Evolutionary conservation across 1,140 invertebrate genomes (phyloP), one percentile per base, ranked within the genome.

Genomic region (Drosophila prosaltans): DNA sequence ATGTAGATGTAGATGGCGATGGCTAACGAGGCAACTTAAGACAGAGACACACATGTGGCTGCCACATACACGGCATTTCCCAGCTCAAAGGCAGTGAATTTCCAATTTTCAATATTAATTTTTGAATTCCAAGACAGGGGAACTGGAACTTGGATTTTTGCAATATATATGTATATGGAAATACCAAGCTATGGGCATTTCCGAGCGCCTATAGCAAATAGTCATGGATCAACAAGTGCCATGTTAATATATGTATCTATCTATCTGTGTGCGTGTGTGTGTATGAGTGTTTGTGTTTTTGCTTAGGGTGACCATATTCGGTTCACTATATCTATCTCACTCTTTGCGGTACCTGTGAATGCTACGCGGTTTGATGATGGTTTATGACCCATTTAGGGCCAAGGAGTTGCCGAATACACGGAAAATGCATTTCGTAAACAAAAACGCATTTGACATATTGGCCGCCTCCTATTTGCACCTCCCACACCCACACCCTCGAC

Each of bases 371-470:
- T 21, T 60, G 60, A 16, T 60, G 60, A 16, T 36, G 45, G 21
- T 81, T 76, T 81, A 81, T 81, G 79, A 60, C 74, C 66, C 57
- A 57, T 41, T 75, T 64, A 69, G 78, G 74, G 63, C 82, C 81
- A 85, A 85, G 74, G 82, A 85, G 81, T 85, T 85, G 81, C 65
- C 65, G 62, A 65, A 77, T 77, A 78, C 70, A 81, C 71, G 72
- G 76, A 86, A 86, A 88, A 86, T 86, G 82, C 77, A 66, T 86
- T 86, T 88, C 72, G 80, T 86, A 82, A 86, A 86, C 80, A 86
- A 79, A 72, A 71, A 59, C 71, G 41, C 60, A n/a, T 43, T 62
- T 26, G 60, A 40, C 59, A 61, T 39, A 64, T 71, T 48, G 32
- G n/a, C 57, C 48, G 55, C 54, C 40, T 57, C 59, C 65, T 68